Evolutionary conservation across 2,888 invertebrate species (phyloP), one percentile per base, ranked within the genome.

Genomic region (Danaus chrysippus): DNA sequence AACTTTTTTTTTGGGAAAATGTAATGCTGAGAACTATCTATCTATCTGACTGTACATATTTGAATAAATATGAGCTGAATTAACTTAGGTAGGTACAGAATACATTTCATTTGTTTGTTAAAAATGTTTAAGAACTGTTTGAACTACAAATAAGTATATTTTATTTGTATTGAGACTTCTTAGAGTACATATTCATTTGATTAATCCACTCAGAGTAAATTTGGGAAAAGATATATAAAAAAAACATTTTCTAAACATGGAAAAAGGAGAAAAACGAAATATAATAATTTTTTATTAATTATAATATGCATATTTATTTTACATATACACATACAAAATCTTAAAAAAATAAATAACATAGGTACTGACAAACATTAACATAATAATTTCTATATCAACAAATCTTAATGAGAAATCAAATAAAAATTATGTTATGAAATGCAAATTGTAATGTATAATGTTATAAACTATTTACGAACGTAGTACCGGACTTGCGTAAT

Each of bases 341-440:
- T 86, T 86, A 88, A 77, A 46, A 34, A 87, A 89, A 74, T 86
- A 89, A 85, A 82, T 86, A 89, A 88, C 89, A 83, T 71, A 54
- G 63, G 60, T 69, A 67, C 55, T 58, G 74, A 72, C 65, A 56
- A 68, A 67, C 65, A 64, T 66, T 63, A 71, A 72, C 63, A 61
- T 78, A 79, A 79, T 73, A 60, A 64, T 59, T 59, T 56, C 61
- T 60, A 49, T 57, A 54, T 41, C 54, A 56, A 56, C 56, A 59
- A 57, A 59, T 41, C 3, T 53, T 56, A 19, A 58, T 13, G n/a
- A n/a, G 3, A 8, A 49, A 17, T 49, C 10, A 17, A 49, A 49
- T 11, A 17, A 10, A 49, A 9, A 17, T 17, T 49, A 49, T 10
- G 0, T 10, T 15, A 5, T 17, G 17, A 49, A 49, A 17, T 49